Evolutionary conservation across 2,113 vertebrate species (phyloP).

Genomic region (Muntiacus reevesi): DNA sequence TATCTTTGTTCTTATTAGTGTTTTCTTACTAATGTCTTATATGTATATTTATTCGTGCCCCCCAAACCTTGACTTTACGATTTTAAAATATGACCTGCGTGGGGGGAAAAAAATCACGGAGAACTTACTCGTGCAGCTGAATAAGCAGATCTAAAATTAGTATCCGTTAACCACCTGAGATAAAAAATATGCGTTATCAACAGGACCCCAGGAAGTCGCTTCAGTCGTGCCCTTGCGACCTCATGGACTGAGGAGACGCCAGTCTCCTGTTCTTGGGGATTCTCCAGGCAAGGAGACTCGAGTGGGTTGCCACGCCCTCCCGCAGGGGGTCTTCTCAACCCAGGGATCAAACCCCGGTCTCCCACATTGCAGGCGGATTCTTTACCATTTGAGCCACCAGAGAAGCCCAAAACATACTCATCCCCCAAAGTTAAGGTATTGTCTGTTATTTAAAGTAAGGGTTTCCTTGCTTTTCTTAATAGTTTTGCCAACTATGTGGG

Average conservation of each 20-base stretch:
- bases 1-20: background rate
- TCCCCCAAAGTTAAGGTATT: background rate
- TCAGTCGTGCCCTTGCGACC: background rate
- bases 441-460: background rate
- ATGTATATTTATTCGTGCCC: background rate
- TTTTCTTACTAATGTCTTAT: background rate
- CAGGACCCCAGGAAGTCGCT: background rate
- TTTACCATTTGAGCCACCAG: background rate
- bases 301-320: background rate
- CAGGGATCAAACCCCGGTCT: background rate
- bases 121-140: background rate
- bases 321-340: background rate
- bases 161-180: background rate
- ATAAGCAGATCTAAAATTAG: background rate
- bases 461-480: background rate
- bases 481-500: no score
- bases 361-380: background rate
- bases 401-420: background rate
- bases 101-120: background rate
- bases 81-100: background rate
- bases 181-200: no score
- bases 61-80: background rate
- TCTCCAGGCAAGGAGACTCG: background rate
- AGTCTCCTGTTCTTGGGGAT: background rate
- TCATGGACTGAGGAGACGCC: background rate